Conservation (phyloP, 2,888 invertebrate species). For the Pyrochroa serraticornis region DNA sequence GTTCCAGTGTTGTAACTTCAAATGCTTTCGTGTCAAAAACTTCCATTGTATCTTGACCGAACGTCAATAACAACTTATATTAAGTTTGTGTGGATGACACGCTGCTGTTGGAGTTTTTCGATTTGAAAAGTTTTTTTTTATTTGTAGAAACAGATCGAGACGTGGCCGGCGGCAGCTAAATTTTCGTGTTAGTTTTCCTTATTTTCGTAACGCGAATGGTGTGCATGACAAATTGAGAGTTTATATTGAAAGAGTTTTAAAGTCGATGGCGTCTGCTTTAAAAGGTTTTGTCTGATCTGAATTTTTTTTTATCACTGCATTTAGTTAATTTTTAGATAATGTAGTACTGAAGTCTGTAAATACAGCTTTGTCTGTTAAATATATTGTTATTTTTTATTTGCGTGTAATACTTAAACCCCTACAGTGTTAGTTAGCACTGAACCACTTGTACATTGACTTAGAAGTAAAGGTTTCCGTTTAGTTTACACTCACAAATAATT, state of each 20-base stretch:
- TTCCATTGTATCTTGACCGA: conserved; percentile 33
- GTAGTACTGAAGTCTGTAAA: conserved; percentile 30
- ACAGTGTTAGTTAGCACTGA: not conserved
- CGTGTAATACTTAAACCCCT: not conserved
- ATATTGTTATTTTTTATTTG: conserved; percentile 46
- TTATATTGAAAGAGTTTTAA: not conserved
- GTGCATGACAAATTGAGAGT: conserved; percentile 9
- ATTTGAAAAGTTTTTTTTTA: not conserved
- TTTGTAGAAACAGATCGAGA: conserved; percentile 1
- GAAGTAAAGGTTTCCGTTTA: no score
- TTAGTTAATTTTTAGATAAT: conserved; percentile 20
- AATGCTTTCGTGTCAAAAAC: conserved; percentile 28
- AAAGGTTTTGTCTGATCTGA: conserved; percentile 20
- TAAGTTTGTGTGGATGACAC: conserved; percentile 29
- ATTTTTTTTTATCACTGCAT: conserved; percentile 23
- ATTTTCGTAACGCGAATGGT: conserved; percentile 35
- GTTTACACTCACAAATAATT: no score
- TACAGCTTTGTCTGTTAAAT: conserved; percentile 44
- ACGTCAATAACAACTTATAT: conserved; percentile 30
- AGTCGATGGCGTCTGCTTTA: not conserved
- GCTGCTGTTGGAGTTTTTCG: not conserved
- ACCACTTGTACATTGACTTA: no score
- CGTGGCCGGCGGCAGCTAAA: conserved; percentile 12
- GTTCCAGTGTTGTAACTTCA: conserved; percentile 18
- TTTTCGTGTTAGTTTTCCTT: conserved; percentile 35